Percentiles rank a stretch among this genome's conserved stretches.
Conservation (phyloP, 2,888 invertebrate genomes). For the Tenthredo livida region DNA sequence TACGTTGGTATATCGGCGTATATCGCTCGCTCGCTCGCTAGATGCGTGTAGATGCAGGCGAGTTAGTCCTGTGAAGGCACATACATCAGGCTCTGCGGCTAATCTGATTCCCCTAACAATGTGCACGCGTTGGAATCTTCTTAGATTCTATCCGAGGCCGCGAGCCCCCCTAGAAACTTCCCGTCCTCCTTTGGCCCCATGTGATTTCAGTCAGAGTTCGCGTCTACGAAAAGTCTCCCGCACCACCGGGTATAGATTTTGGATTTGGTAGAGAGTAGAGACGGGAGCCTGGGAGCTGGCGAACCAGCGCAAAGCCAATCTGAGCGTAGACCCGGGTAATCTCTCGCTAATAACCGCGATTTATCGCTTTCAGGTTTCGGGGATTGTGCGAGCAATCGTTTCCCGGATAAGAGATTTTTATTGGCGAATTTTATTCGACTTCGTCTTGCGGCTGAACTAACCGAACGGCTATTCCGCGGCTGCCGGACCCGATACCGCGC, state of each 20-base stretch:
- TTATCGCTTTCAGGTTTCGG: slow-evolving; percentile 69
- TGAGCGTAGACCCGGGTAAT: slow-evolving; percentile 73
- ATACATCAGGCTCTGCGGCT: slow-evolving; percentile 76
- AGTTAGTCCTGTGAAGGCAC: slow-evolving; percentile 61
- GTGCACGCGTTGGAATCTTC: slow-evolving; percentile 78
- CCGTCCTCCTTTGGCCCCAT: slow-evolving; percentile 44
- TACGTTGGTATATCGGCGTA: slow-evolving; percentile 61
- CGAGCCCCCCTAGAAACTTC: slow-evolving; percentile 1
- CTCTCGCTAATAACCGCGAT: slow-evolving; percentile 77
- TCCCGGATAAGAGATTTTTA: slow-evolving; percentile 47
- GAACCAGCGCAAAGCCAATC: slow-evolving; percentile 63
- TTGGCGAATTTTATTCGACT: slow-evolving; percentile 35
- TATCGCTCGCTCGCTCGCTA: slow-evolving; percentile 63
- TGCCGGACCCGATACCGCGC: neutral
- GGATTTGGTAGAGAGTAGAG: slow-evolving; percentile 67
- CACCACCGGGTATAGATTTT: slow-evolving; percentile 69
- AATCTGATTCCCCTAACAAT: slow-evolving; percentile 78
- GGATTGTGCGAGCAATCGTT: slow-evolving; percentile 49
- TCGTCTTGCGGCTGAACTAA: neutral
- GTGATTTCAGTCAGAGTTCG: slow-evolving; percentile 55
- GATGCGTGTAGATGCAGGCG: slow-evolving; percentile 28
- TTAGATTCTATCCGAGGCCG: slow-evolving; percentile 69
- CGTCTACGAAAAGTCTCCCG: slow-evolving; percentile 47
- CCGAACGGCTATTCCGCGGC: neutral
- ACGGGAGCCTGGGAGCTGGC: neutral